Percentiles rank a stretch among this genome's conserved stretches.
These are phyloP conservation scores for Enteromius paludinosus DNA, from an alignment of 2,797 vertebrate genomes.

Conservation along the genomic window DNA sequence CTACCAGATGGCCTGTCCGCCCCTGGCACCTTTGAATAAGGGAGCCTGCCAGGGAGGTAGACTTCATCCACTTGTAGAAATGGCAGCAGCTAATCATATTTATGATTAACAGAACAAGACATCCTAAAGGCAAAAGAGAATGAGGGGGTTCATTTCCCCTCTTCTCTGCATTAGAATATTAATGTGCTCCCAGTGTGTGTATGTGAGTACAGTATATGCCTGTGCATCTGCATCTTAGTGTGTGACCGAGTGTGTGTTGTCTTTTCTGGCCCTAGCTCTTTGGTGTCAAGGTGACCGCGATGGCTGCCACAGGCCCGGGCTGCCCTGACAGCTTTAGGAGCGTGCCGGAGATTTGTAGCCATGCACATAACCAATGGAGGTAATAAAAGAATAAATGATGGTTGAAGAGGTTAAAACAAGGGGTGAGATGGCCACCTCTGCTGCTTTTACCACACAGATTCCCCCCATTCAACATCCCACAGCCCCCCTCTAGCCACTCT, in stretches of 20 bases:
- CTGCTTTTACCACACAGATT: constrained; percentile 60
- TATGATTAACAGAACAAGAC: constrained; percentile 62
- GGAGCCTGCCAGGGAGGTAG: background rate
- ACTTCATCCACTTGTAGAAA: constrained; percentile 31
- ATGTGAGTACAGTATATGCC: constrained; percentile 57
- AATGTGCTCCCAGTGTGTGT: constrained; percentile 63
- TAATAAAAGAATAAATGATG: constrained; percentile 79
- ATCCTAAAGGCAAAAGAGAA: constrained; percentile 35
- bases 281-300: constrained; percentile 80
- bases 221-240: constrained; percentile 60
- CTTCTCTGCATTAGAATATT: constrained; percentile 68
- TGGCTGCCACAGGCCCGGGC: constrained; percentile 72
- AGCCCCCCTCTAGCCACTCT: constrained; percentile 44
- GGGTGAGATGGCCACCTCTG: constrained; percentile 60
- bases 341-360: constrained; percentile 79
- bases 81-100: constrained; percentile 31
- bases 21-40: constrained; percentile 17
- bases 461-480: constrained; percentile 53
- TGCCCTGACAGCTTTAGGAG: constrained; percentile 83
- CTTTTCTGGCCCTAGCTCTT: constrained; percentile 57
- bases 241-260: constrained; percentile 57
- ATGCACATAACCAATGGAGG: constrained; percentile 74
- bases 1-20: too few species aligned
- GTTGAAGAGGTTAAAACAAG: constrained; percentile 82
- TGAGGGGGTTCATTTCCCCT: constrained; percentile 48